Conservation (phyloP, 2,888 invertebrate genomes). For the Acleris emargana region DNA sequence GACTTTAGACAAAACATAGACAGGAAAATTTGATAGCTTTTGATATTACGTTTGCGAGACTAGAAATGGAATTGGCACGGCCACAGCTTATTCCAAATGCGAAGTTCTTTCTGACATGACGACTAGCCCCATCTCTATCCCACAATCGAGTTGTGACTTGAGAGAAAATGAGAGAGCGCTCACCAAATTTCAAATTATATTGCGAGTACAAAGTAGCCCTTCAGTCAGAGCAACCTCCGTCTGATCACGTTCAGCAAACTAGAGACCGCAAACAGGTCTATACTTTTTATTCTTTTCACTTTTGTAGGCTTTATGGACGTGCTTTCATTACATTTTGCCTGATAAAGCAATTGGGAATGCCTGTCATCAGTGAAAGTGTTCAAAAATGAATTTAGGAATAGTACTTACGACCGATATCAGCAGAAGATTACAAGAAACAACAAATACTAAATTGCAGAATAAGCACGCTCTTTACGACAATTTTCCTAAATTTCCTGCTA, state of each 20-base stretch:
- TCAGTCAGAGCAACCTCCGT: slow-evolving; percentile 54
- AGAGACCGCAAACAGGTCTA: slow-evolving; percentile 74
- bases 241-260: slow-evolving; percentile 82
- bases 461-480: slow-evolving; percentile 22
- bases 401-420: no score
- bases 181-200: no score
- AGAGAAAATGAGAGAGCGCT: no score
- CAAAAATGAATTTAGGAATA: slow-evolving; percentile 36
- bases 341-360: slow-evolving; percentile 60
- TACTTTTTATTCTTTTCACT: slow-evolving; percentile 67
- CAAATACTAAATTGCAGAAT: slow-evolving; percentile 5
- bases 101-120: no score
- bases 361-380: slow-evolving; percentile 48
- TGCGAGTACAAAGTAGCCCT: no score
- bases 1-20: slow-evolving; percentile 37
- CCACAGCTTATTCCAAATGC: slow-evolving; percentile 50
- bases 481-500: slow-evolving; percentile 38
- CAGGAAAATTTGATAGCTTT: slow-evolving; percentile 45
- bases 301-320: slow-evolving; percentile 60
- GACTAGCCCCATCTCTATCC: no score
- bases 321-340: slow-evolving; percentile 59
- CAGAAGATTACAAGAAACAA: not conserved
- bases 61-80: slow-evolving; percentile 66
- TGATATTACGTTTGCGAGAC: slow-evolving; percentile 49
- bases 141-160: no score